Evolutionary conservation across 2,113 vertebrate species (phyloP).

Genomic region (Vanacampus margaritifer): DNA sequence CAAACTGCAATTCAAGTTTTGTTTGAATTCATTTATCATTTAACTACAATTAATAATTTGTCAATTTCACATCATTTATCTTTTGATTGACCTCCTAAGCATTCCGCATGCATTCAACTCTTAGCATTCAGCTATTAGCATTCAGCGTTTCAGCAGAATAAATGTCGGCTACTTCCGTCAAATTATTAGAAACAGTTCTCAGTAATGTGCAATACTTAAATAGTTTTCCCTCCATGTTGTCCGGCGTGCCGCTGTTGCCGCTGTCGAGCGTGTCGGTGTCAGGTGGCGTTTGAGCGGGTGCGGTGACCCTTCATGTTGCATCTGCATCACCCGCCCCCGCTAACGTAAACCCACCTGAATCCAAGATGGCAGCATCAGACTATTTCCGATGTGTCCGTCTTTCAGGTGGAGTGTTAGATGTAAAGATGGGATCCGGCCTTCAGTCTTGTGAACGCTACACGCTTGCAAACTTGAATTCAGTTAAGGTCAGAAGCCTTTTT

Average conservation of each 20-base stretch:
- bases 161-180: neutral
- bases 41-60: too few species aligned
- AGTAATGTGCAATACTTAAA: neutral
- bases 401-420: conserved; percentile 33
- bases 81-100: too few species aligned
- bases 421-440: conserved; percentile 25
- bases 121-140: too few species aligned
- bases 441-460: neutral
- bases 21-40: too few species aligned
- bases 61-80: too few species aligned
- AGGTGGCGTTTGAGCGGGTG: conserved; percentile 15
- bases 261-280: conserved; percentile 32
- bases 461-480: neutral
- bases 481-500: neutral
- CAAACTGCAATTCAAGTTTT: too few species aligned
- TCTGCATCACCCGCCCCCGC: conserved; percentile 54
- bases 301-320: conserved; percentile 50
- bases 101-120: too few species aligned
- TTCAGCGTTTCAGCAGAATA: too few species aligned
- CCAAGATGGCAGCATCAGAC: conserved; percentile 48
- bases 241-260: conserved; percentile 13
- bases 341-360: conserved; percentile 40
- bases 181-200: too few species aligned
- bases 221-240: neutral
- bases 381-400: conserved; percentile 32